These are phyloP conservation scores for Anastatus disparis DNA, from an alignment of 1,140 invertebrate species.

Conservation along the genomic window DNA sequence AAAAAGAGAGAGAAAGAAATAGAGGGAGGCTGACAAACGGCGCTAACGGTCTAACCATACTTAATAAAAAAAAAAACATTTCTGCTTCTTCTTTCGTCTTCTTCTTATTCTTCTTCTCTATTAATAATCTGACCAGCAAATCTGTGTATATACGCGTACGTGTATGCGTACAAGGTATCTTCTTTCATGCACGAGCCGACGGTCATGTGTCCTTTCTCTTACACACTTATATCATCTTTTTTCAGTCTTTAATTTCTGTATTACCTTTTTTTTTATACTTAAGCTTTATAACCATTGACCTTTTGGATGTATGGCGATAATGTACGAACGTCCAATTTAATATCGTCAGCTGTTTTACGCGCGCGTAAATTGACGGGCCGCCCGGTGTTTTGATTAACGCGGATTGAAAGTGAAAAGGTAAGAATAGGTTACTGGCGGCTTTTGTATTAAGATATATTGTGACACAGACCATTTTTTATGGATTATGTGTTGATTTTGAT, in stretches of 20 bases:
- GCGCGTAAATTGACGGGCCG: neutral
- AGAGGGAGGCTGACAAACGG: constrained; percentile 12
- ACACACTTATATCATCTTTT: too few species aligned
- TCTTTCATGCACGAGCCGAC: too few species aligned
- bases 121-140: constrained; percentile 27
- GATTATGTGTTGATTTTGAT: too few species aligned
- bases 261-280: neutral
- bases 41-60: constrained; percentile 23
- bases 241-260: too few species aligned
- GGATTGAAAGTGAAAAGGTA: constrained; percentile 30
- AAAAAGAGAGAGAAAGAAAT: neutral
- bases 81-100: neutral
- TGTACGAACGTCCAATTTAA: neutral
- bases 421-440: too few species aligned
- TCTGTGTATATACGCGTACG: neutral
- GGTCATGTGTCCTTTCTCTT: too few species aligned
- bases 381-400: constrained; percentile 11
- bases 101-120: constrained; percentile 4
- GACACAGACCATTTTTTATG: too few species aligned
- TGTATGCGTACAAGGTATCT: neutral
- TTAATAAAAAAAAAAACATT: too few species aligned
- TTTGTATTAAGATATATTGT: constrained; percentile 21
- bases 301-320: neutral
- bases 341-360: neutral
- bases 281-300: neutral